Percentiles rank a stretch among this genome's conserved stretches.
Evolutionary conservation across 2,797 vertebrate species (phyloP).

Genomic region (Selene dorsalis): DNA sequence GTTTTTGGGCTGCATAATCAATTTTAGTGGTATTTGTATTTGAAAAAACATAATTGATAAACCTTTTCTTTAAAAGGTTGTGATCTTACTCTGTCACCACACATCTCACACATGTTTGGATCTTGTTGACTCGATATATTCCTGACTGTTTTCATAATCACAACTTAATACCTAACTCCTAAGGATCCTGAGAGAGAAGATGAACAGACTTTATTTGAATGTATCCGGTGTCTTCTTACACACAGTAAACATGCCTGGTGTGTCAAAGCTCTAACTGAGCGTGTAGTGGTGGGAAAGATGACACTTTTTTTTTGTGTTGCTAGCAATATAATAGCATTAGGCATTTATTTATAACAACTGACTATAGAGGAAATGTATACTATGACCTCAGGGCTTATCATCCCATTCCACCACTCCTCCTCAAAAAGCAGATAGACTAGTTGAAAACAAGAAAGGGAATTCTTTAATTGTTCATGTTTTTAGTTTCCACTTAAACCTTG

Average conservation of each 20-base stretch:
- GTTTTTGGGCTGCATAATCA: too few species aligned
- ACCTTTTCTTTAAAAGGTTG: too few species aligned
- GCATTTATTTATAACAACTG: background rate
- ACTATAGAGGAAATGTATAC: background rate
- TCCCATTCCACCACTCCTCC: background rate
- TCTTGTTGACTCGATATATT: too few species aligned
- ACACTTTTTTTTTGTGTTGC: background rate
- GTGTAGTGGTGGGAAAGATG: background rate
- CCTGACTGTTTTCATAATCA: too few species aligned
- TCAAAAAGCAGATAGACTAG: background rate
- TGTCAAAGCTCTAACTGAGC: conserved; percentile 1
- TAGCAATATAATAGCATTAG: background rate
- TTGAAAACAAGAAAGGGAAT: background rate
- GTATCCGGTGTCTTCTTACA: conserved; percentile 2
- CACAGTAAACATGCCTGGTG: conserved; percentile 5
- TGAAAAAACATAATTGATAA: too few species aligned
- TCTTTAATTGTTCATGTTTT: conserved; percentile 16
- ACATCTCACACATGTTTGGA: too few species aligned
- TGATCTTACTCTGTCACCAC: too few species aligned
- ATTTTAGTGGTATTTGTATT: too few species aligned
- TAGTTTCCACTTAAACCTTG: conserved; percentile 37
- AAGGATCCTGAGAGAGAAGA: conserved; percentile 58
- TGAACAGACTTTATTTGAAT: conserved; percentile 16
- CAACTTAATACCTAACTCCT: too few species aligned
- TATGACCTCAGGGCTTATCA: background rate